Percentiles rank a stretch among this genome's conserved stretches.
phyloP scores from a whole-genome alignment of 2,797 vertebrate genomes.

The Aeoliscus strigatus region DNA sequence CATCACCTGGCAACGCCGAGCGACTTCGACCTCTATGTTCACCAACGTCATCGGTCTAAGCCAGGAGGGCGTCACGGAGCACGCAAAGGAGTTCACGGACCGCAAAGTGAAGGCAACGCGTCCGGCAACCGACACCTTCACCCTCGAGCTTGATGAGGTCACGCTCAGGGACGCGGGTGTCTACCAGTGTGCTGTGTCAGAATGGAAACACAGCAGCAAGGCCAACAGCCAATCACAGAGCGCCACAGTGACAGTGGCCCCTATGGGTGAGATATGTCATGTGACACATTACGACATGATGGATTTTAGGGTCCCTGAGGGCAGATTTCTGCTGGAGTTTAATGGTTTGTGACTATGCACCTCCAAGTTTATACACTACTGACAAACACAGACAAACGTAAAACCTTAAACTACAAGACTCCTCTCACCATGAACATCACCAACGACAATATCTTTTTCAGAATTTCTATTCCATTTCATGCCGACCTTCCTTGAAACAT shows the following conservation, averaged over 20 bases:
- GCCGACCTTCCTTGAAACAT: no score
- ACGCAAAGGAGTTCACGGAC: constrained; percentile 15
- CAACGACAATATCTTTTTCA: no score
- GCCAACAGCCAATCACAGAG: constrained; percentile 44
- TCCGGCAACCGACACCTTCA: constrained; percentile 40
- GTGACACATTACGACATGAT: no score
- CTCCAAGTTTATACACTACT: no score
- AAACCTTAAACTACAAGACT: constrained; percentile 1
- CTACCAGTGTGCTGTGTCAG: constrained; percentile 79
- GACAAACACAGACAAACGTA: background rate
- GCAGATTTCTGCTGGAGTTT: no score
- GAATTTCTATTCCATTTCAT: no score
- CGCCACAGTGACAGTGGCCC: constrained; percentile 42
- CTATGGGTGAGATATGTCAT: constrained; percentile 51
- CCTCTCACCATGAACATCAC: no score
- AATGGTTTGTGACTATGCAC: no score
- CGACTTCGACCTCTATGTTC: background rate
- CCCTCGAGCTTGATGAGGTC: constrained; percentile 62
- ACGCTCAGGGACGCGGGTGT: constrained; percentile 63
- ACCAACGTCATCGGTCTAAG: constrained; percentile 66
- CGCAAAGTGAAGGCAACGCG: constrained; percentile 46
- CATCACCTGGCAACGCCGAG: constrained; percentile 75
- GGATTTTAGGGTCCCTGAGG: no score
- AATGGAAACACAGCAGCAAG: constrained; percentile 66
- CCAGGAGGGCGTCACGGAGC: constrained; percentile 53